A percentile compares a stretch with the other conserved stretches of the same genome.
Evolutionary conservation across 2,113 vertebrate species (phyloP).

Genomic region (Xiphias gladius): DNA sequence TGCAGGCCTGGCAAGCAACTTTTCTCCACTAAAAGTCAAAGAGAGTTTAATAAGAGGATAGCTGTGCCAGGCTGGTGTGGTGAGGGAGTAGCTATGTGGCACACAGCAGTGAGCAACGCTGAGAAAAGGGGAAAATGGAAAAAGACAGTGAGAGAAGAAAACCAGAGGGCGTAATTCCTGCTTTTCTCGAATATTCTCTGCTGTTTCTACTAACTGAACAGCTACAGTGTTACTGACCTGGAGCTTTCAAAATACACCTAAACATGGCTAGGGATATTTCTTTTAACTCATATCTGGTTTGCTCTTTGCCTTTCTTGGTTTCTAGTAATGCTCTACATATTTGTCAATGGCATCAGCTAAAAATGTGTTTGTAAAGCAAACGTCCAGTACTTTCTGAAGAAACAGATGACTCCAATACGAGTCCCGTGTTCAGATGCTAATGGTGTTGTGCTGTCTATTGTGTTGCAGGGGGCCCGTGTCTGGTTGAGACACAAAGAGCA

Average conservation of each 20-base stretch:
- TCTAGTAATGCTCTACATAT: neutral
- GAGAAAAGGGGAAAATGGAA: slow-evolving; percentile 15
- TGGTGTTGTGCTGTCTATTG: slow-evolving; percentile 42
- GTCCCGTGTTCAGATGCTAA: slow-evolving; percentile 60
- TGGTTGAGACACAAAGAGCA: slow-evolving; percentile 90
- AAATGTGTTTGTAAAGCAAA: slow-evolving; percentile 5
- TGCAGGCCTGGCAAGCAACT: slow-evolving; percentile 40
- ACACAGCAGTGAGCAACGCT: slow-evolving; percentile 32
- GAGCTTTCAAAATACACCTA: neutral
- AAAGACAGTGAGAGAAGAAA: slow-evolving; percentile 4
- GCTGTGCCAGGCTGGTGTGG: slow-evolving; percentile 53
- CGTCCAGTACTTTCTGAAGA: slow-evolving; percentile 6
- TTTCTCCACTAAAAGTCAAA: slow-evolving; percentile 30
- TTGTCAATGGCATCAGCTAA: neutral
- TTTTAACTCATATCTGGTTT: neutral
- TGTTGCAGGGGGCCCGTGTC: slow-evolving; percentile 88
- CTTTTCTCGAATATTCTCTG: neutral
- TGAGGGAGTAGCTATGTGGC: slow-evolving; percentile 51
- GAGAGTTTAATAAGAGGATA: slow-evolving; percentile 65
- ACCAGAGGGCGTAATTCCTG: neutral
- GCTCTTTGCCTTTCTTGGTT: neutral
- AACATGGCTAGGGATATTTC: neutral
- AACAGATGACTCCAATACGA: slow-evolving; percentile 4
- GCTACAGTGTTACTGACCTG: neutral
- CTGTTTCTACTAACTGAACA: neutral